Base-by-base conservation (phyloP, 2,113 vertebrate genomes). In the Panthera leo region DNA sequence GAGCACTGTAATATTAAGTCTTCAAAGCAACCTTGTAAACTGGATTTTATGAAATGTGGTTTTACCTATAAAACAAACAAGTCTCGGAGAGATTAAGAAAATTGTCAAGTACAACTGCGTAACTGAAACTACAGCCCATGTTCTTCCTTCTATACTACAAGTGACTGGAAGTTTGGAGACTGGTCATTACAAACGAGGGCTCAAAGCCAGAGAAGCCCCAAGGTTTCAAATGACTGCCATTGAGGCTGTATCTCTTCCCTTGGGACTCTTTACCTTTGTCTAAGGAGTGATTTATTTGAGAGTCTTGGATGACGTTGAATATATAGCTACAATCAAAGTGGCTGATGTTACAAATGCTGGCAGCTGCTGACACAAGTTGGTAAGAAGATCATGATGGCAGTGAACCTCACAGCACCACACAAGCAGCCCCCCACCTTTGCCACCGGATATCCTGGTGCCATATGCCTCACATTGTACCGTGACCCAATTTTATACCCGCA, bases 11-110 rank as follows among this genome's bases (percentile, higher is more conserved):
- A 48, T 39, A 91, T 1, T n/a, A 27, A 75, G 21, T 27, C 14
- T 10, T 70, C 63, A 87, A 84, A 95, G 27, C 27, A 92, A 27
- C 16, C 61, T 68, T 70, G 42, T 42, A 16, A 15, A 9, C 19
- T 31, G 5, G 21, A 1, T 34, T 92, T 91, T 90, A 95, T 23
- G 63, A n/a, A 29, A 18, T 18, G 4, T 34, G 7, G 1, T 95
- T 92, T 80, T 67, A 58, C 21, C 55, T 36, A 61, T 1, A 67
- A 84, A 53, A 21, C 78, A 79, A 79, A 84, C 48, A 55, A 8
- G 51, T 79, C 31, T 84, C 84, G 85, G 48, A 39, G 18, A 96
- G 16, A 14, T 23, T 78, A 39, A 91, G 45, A 68, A 61, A 79
- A 21, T 27, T 36, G 10, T 63, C 71, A 29, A 45, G 23, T 34